A percentile compares a stretch with the other conserved stretches of the same genome.
These are phyloP conservation scores for Drosophila austrosaltans DNA, from an alignment of 2,888 invertebrate species.

Conservation along the genomic window DNA sequence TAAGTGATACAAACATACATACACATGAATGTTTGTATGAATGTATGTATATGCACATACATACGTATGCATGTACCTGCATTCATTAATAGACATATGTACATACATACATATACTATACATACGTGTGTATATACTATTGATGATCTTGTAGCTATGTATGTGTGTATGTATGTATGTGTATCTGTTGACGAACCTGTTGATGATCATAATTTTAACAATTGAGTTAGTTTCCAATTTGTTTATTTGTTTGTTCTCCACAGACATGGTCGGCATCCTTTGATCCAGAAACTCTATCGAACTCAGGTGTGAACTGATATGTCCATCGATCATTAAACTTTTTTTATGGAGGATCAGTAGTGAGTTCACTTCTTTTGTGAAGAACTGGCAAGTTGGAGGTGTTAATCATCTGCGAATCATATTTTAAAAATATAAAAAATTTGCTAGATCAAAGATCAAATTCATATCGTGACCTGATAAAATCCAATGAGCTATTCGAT, in stretches of 20 bases:
- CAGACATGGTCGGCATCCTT: constrained; percentile 52
- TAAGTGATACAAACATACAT: neutral
- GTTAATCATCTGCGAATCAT: constrained; percentile 66
- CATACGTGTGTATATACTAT: neutral
- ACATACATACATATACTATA: neutral
- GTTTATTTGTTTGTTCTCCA: constrained; percentile 55
- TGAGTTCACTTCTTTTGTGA: neutral
- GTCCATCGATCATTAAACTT: constrained; percentile 31
- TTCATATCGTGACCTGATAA: constrained; percentile 52
- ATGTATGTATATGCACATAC: neutral
- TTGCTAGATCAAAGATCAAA: constrained; percentile 59
- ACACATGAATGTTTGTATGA: neutral
- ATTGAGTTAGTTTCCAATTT: constrained; percentile 47
- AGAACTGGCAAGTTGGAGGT: constrained; percentile 30
- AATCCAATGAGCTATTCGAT: constrained; percentile 57
- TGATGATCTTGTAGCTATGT: neutral
- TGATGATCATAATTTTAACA: constrained; percentile 55
- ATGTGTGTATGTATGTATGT: neutral
- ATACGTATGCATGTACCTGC: neutral
- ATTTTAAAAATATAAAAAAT: constrained; percentile 7
- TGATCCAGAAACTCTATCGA: constrained; percentile 63
- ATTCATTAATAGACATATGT: no score
- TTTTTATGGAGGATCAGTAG: neutral
- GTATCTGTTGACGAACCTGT: constrained; percentile 55
- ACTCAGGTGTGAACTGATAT: constrained; percentile 63